phyloP scores from a whole-genome alignment of 2,888 invertebrate species.

The Halictus quadricinctus region DNA sequence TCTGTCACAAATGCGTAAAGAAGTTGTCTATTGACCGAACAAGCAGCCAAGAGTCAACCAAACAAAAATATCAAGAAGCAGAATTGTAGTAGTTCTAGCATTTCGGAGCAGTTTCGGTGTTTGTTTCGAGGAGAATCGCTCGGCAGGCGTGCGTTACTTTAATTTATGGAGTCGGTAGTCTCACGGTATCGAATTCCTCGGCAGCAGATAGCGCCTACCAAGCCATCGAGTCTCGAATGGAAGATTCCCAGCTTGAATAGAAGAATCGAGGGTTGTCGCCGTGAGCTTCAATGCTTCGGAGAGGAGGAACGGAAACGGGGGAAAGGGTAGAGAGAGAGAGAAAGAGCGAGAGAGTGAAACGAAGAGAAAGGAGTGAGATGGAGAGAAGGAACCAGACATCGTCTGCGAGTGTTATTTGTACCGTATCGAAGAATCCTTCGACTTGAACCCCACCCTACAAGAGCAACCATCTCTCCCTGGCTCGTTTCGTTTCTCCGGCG shows the following conservation, averaged over 20 bases:
- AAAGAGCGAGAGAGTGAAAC: conserved; percentile 13
- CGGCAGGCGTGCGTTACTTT: not conserved
- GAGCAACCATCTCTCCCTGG: conserved; percentile 65
- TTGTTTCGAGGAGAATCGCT: not conserved
- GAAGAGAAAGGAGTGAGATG: not conserved
- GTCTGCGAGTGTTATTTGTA: conserved; percentile 73
- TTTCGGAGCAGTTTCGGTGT: not conserved
- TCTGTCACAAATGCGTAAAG: no score
- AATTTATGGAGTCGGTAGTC: conserved; percentile 10
- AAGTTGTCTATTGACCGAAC: no score
- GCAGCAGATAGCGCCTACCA: conserved; percentile 64
- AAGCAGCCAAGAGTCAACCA: not conserved
- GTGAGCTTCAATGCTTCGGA: conserved; percentile 51
- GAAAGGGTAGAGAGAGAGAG: not conserved
- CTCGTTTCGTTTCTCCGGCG: conserved; percentile 74
- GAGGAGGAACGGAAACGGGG: not conserved
- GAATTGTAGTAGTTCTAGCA: no score
- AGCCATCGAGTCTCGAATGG: conserved; percentile 69
- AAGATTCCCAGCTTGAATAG: conserved; percentile 51
- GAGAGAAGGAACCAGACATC: conserved; percentile 43
- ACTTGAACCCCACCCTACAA: conserved; percentile 41
- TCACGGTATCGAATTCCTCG: conserved; percentile 38
- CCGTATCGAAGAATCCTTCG: conserved; percentile 67
- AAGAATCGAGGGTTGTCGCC: conserved; percentile 58
- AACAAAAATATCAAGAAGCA: not conserved